Base-by-base conservation (phyloP, 2,797 vertebrate species). In the Rhynchotus rufescens region DNA sequence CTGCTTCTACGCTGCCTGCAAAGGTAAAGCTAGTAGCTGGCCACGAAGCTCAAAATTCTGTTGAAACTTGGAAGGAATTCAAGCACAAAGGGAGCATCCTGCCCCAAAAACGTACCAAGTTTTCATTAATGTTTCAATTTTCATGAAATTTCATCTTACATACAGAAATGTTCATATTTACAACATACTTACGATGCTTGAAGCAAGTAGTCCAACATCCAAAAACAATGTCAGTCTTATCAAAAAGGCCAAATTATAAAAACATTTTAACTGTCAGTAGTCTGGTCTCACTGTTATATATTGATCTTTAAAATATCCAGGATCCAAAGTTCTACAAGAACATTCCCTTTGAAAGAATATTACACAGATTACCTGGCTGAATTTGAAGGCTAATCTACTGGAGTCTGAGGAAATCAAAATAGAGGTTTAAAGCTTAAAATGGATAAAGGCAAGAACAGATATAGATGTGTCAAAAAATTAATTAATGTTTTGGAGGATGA, bases 281-380 rank as follows among this genome's bases (percentile, higher is more conserved):
- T 52, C 68, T 59, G 57, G 30, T 28, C 60, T 83, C 57, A 3
- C 66, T 44, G 26, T 11, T 11, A 69, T 15, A 68, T 1, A 34
- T 45, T 57, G 26, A 76, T 62, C 76, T 80, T 75, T 54, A 69
- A 84, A 92, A 15, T 23, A 88, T 44, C 38, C 26, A 45, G n/a
- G 73, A 92, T 86, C 80, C 8, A 2, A 44, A 73, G 88, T 89
- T 89, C 80, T 80, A 12, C 25, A 76, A 95, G 71, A 93, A 68
- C 71, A 82, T 62, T 90, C 32, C 40, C 89, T 94, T 72, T 89
- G 78, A 95, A 95, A 85, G 45, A 45, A 65, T 91, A 81, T 88
- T 92, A 93, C 95, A 81, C 62, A 96, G 94, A 96, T 95, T 94
- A 90, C 56, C 86, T 32, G 44, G 67, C 40, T 92, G 59, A 95